These are phyloP conservation scores for Hapalemur alaotrensis DNA, from an alignment of 2,797 vertebrate species.

Conservation along the genomic window DNA sequence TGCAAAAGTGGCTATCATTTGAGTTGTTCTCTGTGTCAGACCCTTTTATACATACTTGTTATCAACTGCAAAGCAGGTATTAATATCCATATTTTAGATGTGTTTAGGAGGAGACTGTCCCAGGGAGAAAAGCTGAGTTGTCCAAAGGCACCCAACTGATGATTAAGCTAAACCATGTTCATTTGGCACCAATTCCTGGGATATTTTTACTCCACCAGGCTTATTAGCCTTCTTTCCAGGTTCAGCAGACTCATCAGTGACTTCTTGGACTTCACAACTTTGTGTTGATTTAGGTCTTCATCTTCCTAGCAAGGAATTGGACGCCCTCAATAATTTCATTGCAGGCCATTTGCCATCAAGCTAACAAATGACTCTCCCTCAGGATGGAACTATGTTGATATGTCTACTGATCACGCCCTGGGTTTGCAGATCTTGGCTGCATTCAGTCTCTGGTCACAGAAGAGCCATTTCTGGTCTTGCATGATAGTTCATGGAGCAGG, in stretches of 20 bases:
- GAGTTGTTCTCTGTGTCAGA: not conserved
- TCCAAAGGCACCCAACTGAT: not conserved
- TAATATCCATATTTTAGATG: not conserved
- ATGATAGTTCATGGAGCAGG: not conserved
- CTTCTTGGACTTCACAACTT: not conserved
- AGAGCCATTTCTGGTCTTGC: not conserved
- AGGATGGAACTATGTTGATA: not conserved
- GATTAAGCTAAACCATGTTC: not conserved
- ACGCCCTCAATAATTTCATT: slow-evolving; percentile 17
- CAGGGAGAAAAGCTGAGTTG: not conserved
- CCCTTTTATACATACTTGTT: not conserved
- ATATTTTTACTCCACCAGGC: not conserved
- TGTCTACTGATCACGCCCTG: not conserved
- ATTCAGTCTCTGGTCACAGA: not conserved
- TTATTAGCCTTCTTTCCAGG: not conserved
- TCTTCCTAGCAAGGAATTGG: not conserved
- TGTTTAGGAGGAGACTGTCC: not conserved
- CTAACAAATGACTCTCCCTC: not conserved
- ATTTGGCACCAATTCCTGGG: not conserved
- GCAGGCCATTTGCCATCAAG: not conserved
- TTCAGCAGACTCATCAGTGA: not conserved
- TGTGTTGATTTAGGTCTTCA: not conserved
- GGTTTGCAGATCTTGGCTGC: not conserved
- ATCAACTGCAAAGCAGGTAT: not conserved
- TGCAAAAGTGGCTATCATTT: not conserved